Conservation (phyloP, 2,797 vertebrate genomes). For the Schizopygopsis malacanthus region DNA sequence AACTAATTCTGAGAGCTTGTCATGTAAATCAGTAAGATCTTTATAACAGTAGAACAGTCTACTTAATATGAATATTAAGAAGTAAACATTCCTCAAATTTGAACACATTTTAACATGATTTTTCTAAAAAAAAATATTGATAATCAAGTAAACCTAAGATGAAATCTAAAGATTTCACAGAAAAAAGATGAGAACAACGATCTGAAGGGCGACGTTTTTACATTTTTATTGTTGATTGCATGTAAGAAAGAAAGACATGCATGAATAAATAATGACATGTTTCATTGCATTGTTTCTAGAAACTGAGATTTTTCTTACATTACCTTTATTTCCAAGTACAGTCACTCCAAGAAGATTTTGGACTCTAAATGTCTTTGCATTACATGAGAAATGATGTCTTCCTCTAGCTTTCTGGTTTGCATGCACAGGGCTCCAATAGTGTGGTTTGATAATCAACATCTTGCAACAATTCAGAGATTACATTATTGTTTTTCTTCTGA, state of each 20-base stretch:
- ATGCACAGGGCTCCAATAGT: background rate
- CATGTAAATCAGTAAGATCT: background rate
- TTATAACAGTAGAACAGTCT: background rate
- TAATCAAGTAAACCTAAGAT: no score
- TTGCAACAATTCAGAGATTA: background rate
- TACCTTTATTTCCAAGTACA: background rate
- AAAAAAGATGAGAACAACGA: no score
- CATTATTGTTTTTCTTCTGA: background rate
- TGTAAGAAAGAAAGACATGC: background rate
- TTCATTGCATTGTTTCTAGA: background rate
- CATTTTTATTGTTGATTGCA: background rate
- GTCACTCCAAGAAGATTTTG: background rate
- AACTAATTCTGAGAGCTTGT: background rate
- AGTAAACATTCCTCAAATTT: no score
- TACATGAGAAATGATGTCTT: background rate
- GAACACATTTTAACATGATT: no score
- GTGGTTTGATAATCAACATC: background rate
- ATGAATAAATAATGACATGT: background rate
- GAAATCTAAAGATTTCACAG: no score
- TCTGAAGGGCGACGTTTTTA: no score
- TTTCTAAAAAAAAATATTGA: no score
- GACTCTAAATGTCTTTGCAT: background rate
- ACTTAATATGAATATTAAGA: background rate
- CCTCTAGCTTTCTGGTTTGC: background rate
- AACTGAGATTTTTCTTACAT: background rate